phyloP scores from a whole-genome alignment of 1,140 invertebrate species.

The Scylla paramamosain region DNA sequence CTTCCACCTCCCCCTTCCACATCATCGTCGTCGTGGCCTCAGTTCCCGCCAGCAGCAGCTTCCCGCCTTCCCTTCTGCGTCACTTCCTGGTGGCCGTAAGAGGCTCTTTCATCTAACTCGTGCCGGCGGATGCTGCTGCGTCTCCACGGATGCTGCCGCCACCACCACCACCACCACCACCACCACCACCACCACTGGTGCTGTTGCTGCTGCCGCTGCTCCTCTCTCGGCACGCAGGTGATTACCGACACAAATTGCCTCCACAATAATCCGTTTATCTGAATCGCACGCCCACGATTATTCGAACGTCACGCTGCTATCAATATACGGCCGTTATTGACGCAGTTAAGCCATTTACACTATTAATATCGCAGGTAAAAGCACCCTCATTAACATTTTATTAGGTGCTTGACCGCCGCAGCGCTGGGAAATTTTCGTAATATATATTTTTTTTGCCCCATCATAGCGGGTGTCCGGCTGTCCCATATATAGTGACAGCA shows the following conservation, averaged over 20 bases:
- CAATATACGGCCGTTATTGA: conserved; percentile 10
- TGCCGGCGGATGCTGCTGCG: not conserved
- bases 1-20: not conserved
- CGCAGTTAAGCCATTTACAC: conserved; percentile 24
- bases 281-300: conserved; percentile 32
- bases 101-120: not conserved
- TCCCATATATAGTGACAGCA: conserved; percentile 21
- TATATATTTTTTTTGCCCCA: not conserved
- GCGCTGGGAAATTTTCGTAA: not conserved
- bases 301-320: not conserved
- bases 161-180: not conserved
- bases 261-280: conserved; percentile 5
- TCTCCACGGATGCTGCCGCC: not conserved
- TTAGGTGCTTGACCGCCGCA: conserved; percentile 23
- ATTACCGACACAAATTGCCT: conserved; percentile 22
- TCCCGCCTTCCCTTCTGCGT: not conserved
- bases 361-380: conserved; percentile 30
- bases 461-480: not conserved
- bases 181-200: not conserved
- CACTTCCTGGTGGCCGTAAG: not conserved
- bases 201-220: not conserved
- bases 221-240: not conserved
- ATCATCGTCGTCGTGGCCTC: not conserved
- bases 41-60: not conserved
- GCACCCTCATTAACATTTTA: conserved; percentile 39